These are phyloP conservation scores for Heloderma charlesbogerti DNA, from an alignment of 2,113 vertebrate genomes.

Conservation along the genomic window DNA sequence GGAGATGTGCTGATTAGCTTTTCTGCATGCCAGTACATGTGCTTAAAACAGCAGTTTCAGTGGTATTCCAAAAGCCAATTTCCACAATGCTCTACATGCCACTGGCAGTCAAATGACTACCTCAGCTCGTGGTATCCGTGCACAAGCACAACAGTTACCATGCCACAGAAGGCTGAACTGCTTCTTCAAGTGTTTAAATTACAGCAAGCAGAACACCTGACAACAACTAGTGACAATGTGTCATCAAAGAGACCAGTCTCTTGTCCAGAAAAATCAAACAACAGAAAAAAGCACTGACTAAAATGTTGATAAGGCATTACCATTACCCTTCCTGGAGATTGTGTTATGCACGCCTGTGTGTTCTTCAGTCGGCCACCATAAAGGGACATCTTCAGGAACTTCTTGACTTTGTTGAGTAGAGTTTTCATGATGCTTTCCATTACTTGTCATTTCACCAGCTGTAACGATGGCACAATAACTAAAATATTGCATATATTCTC, in stretches of 20 bases:
- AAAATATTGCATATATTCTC: background rate
- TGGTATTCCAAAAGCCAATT: background rate
- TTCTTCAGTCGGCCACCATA: constrained; percentile 28
- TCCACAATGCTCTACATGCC: background rate
- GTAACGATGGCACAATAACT: constrained; percentile 37
- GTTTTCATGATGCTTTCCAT: constrained; percentile 17
- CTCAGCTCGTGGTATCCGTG: background rate
- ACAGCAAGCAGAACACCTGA: background rate
- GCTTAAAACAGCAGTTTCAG: background rate
- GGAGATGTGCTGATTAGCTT: background rate
- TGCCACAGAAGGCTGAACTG: background rate
- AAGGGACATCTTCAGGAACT: constrained; percentile 33
- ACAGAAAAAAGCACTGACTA: background rate
- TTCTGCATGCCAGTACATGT: background rate
- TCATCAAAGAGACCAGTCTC: background rate
- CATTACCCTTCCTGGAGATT: constrained; percentile 15
- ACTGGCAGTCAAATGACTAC: background rate
- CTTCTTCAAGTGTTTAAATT: background rate
- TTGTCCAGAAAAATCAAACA: background rate
- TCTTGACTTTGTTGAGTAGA: background rate
- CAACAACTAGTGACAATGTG: background rate
- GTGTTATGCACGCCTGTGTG: background rate
- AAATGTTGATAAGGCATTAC: constrained; percentile 12
- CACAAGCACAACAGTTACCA: background rate
- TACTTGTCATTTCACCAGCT: background rate